These are phyloP conservation scores for Chelon auratus DNA, from an alignment of 2,797 vertebrate genomes.

Conservation along the genomic window DNA sequence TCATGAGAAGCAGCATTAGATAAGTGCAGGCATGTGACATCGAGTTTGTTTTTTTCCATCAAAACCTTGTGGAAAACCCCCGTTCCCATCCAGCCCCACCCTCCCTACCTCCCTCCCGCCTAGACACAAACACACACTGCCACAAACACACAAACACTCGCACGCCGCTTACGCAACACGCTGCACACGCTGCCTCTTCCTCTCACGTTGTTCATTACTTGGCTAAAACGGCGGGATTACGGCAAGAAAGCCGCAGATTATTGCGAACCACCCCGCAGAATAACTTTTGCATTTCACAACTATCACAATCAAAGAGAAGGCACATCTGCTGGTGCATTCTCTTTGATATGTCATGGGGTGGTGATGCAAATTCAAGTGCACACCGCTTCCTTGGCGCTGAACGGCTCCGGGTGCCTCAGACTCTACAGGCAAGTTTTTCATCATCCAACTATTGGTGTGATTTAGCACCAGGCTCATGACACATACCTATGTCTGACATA, in stretches of 20 bases:
- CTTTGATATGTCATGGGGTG: slow-evolving; percentile 77
- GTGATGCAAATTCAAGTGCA: slow-evolving; percentile 73
- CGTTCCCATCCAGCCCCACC: slow-evolving; percentile 56
- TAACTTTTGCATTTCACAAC: slow-evolving; percentile 67
- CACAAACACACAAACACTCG: slow-evolving; percentile 18
- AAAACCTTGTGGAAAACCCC: slow-evolving; percentile 39
- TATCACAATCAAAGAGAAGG: slow-evolving; percentile 68
- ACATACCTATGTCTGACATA: slow-evolving; percentile 57
- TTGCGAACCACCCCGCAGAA: slow-evolving; percentile 45
- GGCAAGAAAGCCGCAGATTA: slow-evolving; percentile 75
- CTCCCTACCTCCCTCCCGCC: neutral
- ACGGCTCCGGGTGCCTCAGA: slow-evolving; percentile 62
- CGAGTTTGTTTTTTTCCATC: slow-evolving; percentile 44
- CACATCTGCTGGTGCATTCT: slow-evolving; percentile 70
- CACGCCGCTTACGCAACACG: slow-evolving; percentile 66
- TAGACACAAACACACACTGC: slow-evolving; percentile 19
- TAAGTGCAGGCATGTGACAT: slow-evolving; percentile 40
- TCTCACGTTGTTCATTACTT: slow-evolving; percentile 75
- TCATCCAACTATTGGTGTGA: slow-evolving; percentile 63
- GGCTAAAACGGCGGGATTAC: slow-evolving; percentile 76
- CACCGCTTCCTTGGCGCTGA: slow-evolving; percentile 63
- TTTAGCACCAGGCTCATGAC: slow-evolving; percentile 57
- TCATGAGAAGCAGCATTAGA: slow-evolving; percentile 26
- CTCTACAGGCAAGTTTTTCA: slow-evolving; percentile 68
- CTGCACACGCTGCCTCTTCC: slow-evolving; percentile 54